These are phyloP conservation scores for Cairina moschata DNA, from an alignment of 2,113 vertebrate genomes.

Conservation along the genomic window DNA sequence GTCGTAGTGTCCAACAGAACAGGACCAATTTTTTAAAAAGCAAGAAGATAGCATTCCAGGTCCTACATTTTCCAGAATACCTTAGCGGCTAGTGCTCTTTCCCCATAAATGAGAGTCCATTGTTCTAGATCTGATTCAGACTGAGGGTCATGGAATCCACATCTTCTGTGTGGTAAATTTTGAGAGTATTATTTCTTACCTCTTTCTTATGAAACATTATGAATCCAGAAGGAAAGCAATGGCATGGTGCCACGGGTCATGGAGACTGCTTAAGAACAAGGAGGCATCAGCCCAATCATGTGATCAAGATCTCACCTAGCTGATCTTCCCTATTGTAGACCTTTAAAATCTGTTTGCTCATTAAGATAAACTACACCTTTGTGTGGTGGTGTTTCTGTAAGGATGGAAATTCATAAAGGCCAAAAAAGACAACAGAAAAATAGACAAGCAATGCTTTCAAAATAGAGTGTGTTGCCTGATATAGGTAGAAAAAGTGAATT, in stretches of 20 bases:
- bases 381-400: neutral
- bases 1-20: neutral
- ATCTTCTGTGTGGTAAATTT: neutral
- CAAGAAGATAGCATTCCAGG: neutral
- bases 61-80: neutral
- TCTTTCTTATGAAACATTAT: neutral
- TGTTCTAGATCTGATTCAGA: neutral
- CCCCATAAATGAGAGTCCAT: neutral
- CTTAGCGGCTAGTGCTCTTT: neutral
- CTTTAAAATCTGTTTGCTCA: neutral
- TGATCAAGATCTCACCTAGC: neutral
- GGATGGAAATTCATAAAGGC: neutral
- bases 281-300: neutral
- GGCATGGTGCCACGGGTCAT: neutral
- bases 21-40: neutral
- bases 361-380: neutral
- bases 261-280: neutral
- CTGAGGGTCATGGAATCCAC: neutral
- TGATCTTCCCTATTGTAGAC: neutral
- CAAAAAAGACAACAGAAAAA: neutral
- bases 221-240: accelerated
- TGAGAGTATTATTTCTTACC: neutral
- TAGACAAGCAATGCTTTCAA: neutral
- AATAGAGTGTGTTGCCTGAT: neutral
- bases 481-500: neutral